Percentiles rank a stretch among this genome's conserved stretches.
Conservation (phyloP, 2,797 vertebrate genomes). For the Botia kubotai region DNA sequence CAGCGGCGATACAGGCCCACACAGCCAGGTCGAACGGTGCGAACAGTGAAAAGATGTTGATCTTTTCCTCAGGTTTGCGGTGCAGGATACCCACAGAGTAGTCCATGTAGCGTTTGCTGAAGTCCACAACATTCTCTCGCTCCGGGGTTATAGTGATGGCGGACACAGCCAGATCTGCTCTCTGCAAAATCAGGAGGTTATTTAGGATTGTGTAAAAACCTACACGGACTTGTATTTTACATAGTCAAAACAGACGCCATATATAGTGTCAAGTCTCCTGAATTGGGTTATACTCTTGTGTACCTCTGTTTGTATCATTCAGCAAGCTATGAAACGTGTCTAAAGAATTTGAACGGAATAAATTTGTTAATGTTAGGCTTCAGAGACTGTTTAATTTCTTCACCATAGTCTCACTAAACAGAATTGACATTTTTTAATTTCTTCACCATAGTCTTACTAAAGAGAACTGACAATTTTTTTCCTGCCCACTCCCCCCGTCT, state of each 20-base stretch:
- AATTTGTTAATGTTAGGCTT: too few species aligned
- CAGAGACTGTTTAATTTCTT: too few species aligned
- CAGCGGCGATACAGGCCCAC: conserved; percentile 95
- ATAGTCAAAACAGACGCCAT: neutral
- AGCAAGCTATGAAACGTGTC: too few species aligned
- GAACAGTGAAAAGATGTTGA: conserved; percentile 97
- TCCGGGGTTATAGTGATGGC: conserved; percentile 97
- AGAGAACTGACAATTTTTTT: too few species aligned
- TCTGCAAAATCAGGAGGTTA: conserved; percentile 71
- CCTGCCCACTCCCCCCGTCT: too few species aligned
- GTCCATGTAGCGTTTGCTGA: conserved; percentile 98
- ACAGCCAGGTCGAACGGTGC: conserved; percentile 95
- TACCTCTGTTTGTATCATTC: neutral
- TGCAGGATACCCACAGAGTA: conserved; percentile 95
- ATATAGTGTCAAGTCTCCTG: neutral
- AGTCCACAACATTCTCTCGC: conserved; percentile 94
- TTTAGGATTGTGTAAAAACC: neutral
- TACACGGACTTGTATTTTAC: neutral
- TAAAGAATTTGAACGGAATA: too few species aligned
- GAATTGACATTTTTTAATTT: too few species aligned
- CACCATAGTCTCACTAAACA: too few species aligned
- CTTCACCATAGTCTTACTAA: too few species aligned
- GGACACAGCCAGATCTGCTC: conserved; percentile 92
- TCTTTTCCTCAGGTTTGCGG: conserved; percentile 91
- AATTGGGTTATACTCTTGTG: neutral